Evolutionary conservation across 2,113 vertebrate species (phyloP), one percentile per base, ranked within the genome.

Genomic region (Callipepla californica): DNA sequence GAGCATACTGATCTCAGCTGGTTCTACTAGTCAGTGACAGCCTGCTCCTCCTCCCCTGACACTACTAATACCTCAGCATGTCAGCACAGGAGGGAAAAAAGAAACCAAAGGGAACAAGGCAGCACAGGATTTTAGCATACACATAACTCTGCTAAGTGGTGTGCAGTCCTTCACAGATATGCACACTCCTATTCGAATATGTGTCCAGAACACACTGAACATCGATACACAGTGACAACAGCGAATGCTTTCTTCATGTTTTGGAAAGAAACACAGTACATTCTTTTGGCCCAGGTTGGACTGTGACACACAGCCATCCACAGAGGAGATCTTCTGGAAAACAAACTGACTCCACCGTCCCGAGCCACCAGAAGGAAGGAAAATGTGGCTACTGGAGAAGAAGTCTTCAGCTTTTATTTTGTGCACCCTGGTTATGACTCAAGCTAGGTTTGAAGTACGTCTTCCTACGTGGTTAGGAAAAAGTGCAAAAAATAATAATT

Each of bases 381-480:
- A 91, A 91, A 91, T 87, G 19, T 94, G 67, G 6, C 40, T 34
- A 42, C 34, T 34, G 75, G 76, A 82, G 92, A 92, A 92, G 79
- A 47, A 17, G 1, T 13, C 13, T 42, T 50, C 4, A 0, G 4
- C 48, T 87, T 84, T 45, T 3, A 44, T 53, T 95, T 92, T 91
- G 28, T n/a, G 45, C 15, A 58, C 13, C 9, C 23, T 73, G 10
- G 9, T 91, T 57, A 51, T 19, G 47, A 48, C 67, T 40, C 38
- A 50, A 91, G 34, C 26, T 42, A 65, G 3, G 78, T 59, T 19
- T 57, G 70, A 28, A 81, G 5, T 40, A 16, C 10, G 72, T 18
- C 28, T 72, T 81, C 78, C 80, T 63, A 47, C 30, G 85, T 89
- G 59, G 17, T 78, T 75, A 67, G 51, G 18, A 19, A 80, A 91